These are phyloP conservation scores for Lepus oiostolus DNA, from an alignment of 2,797 vertebrate species.

Conservation along the genomic window DNA sequence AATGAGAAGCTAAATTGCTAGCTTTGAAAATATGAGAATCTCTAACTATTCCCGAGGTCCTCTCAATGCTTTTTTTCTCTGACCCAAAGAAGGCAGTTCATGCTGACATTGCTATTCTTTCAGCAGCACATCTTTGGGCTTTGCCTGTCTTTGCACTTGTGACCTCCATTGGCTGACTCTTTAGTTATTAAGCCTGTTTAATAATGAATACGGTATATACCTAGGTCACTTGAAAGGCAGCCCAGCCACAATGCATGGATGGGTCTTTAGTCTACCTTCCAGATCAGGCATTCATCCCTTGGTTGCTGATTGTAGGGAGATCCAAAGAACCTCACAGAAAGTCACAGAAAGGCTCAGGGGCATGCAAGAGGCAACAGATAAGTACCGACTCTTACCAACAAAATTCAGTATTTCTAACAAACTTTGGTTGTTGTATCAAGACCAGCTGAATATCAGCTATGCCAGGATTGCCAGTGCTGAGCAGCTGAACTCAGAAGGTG, in stretches of 20 bases:
- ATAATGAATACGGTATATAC: background rate
- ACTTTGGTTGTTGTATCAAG: background rate
- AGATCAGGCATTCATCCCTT: background rate
- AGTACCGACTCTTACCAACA: background rate
- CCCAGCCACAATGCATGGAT: background rate
- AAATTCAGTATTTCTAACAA: background rate
- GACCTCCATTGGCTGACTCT: background rate
- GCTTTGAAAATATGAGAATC: background rate
- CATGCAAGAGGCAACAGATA: background rate
- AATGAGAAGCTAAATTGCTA: background rate
- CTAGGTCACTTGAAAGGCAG: background rate
- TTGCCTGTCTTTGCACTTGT: background rate
- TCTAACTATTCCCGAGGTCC: background rate
- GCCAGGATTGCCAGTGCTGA: background rate
- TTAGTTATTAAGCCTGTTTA: background rate
- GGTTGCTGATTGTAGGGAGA: background rate
- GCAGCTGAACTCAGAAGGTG: background rate
- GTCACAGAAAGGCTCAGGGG: background rate
- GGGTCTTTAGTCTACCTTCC: background rate
- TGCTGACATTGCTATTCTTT: background rate
- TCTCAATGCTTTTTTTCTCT: background rate
- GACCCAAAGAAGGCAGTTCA: background rate
- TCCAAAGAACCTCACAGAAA: background rate
- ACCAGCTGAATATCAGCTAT: background rate
- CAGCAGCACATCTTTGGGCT: background rate